Conservation (phyloP, 2,113 vertebrate genomes). For the Toxotes jaculatrix region DNA sequence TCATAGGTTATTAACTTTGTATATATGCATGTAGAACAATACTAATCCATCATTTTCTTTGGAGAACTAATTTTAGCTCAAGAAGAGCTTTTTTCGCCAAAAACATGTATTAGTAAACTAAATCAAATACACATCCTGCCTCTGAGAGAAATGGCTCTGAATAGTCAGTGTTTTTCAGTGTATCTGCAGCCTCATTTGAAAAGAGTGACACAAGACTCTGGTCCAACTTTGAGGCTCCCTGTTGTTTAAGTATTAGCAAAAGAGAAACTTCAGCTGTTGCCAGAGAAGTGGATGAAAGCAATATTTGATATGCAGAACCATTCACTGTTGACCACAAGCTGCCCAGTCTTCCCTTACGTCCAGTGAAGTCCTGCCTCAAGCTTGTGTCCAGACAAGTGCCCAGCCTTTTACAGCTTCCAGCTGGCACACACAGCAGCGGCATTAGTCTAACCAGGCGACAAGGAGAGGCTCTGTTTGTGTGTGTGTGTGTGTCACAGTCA, state of each 20-base stretch:
- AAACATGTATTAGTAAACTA: not conserved
- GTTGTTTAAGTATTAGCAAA: constrained; percentile 52
- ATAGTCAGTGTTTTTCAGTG: constrained; percentile 8
- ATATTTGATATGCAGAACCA: constrained; percentile 68
- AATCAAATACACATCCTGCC: not conserved
- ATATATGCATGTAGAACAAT: not conserved
- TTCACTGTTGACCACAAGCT: constrained; percentile 68
- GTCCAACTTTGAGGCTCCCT: constrained; percentile 23
- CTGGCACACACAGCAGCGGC: constrained; percentile 56
- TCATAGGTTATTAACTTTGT: not conserved
- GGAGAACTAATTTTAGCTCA: not conserved
- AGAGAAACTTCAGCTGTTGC: constrained; percentile 44
- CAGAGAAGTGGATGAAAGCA: constrained; percentile 67
- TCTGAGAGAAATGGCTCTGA: constrained; percentile 11
- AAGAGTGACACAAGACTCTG: constrained; percentile 1
- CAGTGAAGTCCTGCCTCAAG: constrained; percentile 65
- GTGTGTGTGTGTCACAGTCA: constrained; percentile 6
- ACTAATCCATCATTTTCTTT: not conserved
- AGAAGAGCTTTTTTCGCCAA: not conserved
- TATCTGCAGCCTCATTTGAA: constrained; percentile 12
- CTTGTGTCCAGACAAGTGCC: constrained; percentile 64
- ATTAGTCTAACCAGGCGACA: constrained; percentile 58
- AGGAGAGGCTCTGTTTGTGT: constrained; percentile 2
- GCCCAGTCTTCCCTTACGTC: constrained; percentile 47
- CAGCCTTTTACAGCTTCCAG: constrained; percentile 57